These are phyloP conservation scores for Platycercus adscitus DNA, from an alignment of 2,113 vertebrate genomes.

Conservation along the genomic window DNA sequence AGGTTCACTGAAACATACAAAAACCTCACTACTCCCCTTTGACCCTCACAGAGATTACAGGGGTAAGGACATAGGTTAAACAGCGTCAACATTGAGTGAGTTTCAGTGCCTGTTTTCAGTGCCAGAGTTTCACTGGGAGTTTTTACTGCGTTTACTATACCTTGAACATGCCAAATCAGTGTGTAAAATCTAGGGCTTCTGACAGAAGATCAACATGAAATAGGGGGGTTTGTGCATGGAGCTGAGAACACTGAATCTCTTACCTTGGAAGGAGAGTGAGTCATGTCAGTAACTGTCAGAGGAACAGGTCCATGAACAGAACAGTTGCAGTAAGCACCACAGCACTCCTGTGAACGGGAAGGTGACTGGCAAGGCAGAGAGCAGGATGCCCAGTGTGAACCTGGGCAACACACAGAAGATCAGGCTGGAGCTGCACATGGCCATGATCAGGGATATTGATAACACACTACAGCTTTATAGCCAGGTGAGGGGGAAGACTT, in stretches of 20 bases:
- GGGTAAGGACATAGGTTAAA: background rate
- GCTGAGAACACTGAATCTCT: background rate
- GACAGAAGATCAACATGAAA: background rate
- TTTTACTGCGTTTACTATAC: background rate
- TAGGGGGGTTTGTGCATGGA: fast-evolving
- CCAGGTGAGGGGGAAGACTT: fast-evolving
- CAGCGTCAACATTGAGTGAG: fast-evolving
- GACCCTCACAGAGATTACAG: background rate
- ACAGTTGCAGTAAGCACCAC: fast-evolving
- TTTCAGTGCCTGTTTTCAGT: background rate
- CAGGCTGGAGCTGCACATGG: background rate
- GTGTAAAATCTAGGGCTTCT: background rate
- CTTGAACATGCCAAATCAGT: background rate
- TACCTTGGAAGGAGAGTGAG: background rate
- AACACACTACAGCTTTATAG: background rate
- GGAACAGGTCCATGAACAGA: background rate
- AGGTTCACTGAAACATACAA: background rate
- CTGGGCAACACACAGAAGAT: fast-evolving
- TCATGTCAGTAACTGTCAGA: fast-evolving
- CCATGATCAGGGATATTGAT: background rate
- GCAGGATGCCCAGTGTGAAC: background rate
- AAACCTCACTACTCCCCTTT: background rate
- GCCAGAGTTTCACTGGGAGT: background rate
- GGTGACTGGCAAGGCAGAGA: background rate
- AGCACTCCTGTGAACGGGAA: background rate